Conservation (phyloP, 2,888 invertebrate species). For the Cosmia pyralina region DNA sequence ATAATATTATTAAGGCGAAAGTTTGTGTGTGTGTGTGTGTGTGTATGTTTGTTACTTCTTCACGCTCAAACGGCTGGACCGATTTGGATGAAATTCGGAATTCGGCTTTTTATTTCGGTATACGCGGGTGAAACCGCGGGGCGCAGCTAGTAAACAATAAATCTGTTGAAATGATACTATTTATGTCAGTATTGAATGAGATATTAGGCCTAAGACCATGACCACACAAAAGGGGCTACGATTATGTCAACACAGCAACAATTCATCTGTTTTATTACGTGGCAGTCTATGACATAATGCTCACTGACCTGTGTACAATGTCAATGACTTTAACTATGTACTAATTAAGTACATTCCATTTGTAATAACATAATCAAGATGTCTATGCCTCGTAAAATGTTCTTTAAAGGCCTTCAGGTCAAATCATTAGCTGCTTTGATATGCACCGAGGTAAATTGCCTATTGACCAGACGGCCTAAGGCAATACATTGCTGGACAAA, state of each 20-base stretch:
- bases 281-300: conserved; percentile 40
- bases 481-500: conserved; percentile 22
- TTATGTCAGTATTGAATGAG: conserved; percentile 12
- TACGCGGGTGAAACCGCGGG: too few relatives aligned
- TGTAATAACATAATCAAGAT: conserved; percentile 50
- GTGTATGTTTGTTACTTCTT: too few relatives aligned
- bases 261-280: conserved; percentile 22
- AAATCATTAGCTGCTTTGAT: conserved; percentile 32
- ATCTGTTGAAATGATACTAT: conserved; percentile 3
- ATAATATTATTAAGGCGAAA: too few relatives aligned
- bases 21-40: too few relatives aligned
- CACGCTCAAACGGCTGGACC: too few relatives aligned
- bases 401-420: conserved; percentile 37
- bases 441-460: conserved; percentile 36
- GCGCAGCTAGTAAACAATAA: too few relatives aligned
- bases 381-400: conserved; percentile 16
- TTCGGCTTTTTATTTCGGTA: too few relatives aligned
- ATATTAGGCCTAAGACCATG: conserved; percentile 6
- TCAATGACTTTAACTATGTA: conserved; percentile 37
- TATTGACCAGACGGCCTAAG: conserved; percentile 37
- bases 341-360: conserved; percentile 48
- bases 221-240: conserved; percentile 6
- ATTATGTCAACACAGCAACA: conserved; percentile 19
- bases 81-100: too few relatives aligned
- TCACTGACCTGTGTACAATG: conserved; percentile 46